These are phyloP conservation scores for Gouania willdenowi DNA, from an alignment of 2,797 vertebrate genomes.

Conservation along the genomic window DNA sequence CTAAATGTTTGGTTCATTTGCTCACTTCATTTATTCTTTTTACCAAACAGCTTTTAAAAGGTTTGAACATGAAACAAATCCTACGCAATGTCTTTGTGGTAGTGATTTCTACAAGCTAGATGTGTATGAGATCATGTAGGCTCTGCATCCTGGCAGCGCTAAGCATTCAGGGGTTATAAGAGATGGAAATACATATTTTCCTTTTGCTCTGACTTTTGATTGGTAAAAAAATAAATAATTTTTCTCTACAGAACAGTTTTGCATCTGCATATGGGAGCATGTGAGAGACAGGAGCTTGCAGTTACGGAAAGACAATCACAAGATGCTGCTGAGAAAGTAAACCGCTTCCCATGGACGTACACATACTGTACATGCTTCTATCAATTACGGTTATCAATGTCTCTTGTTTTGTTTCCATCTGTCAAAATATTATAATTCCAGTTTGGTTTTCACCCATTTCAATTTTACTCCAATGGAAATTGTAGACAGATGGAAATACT, in stretches of 20 bases:
- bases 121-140: slow-evolving; percentile 37
- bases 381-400: slow-evolving; percentile 21
- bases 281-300: not conserved
- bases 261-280: slow-evolving; percentile 2
- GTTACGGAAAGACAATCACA: slow-evolving; percentile 45
- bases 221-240: slow-evolving; percentile 23
- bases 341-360: slow-evolving; percentile 41
- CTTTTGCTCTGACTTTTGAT: slow-evolving; percentile 46
- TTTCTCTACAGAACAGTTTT: slow-evolving; percentile 5
- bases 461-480: too few species aligned
- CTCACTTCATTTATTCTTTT: not conserved
- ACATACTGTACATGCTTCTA: slow-evolving; percentile 20
- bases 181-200: slow-evolving; percentile 41
- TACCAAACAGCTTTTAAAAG: not conserved
- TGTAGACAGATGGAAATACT: too few species aligned
- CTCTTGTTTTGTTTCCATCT: slow-evolving; percentile 5
- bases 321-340: slow-evolving; percentile 34
- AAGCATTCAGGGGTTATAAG: slow-evolving; percentile 46
- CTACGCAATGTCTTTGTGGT: slow-evolving; percentile 1
- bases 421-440: too few species aligned
- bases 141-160: slow-evolving; percentile 30
- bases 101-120: slow-evolving; percentile 7
- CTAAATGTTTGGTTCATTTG: too few species aligned
- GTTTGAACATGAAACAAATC: not conserved
- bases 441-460: too few species aligned